These are phyloP conservation scores for Anoncus sp. DNA, from an alignment of 2,888 invertebrate species.

Conservation along the genomic window DNA sequence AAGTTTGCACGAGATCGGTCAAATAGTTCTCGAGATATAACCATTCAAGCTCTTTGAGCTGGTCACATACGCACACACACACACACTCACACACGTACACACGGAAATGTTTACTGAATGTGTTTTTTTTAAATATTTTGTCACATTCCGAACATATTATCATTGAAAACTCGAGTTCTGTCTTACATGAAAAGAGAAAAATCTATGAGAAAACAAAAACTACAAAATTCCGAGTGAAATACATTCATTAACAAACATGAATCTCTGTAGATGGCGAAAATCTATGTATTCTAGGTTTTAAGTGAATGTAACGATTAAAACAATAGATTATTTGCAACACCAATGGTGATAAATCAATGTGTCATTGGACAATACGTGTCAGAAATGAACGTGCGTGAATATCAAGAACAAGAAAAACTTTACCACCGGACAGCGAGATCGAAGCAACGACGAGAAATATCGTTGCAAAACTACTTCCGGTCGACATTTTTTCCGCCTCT, in stretches of 20 bases:
- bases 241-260: constrained; percentile 16
- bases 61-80: too few relatives aligned
- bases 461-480: constrained; percentile 44
- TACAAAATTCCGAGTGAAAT: background rate
- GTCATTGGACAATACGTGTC: constrained; percentile 3
- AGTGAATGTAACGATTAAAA: background rate
- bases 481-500: constrained; percentile 43
- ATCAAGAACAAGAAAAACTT: constrained; percentile 14
- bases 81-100: too few relatives aligned
- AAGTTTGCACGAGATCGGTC: too few relatives aligned
- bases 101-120: too few relatives aligned
- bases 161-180: too few relatives aligned
- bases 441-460: constrained; percentile 51
- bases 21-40: too few relatives aligned
- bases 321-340: background rate
- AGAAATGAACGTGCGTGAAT: constrained; percentile 12
- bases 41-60: too few relatives aligned
- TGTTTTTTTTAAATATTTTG: too few relatives aligned
- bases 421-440: constrained; percentile 61
- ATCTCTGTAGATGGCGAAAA: background rate
- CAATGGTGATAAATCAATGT: background rate
- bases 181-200: too few relatives aligned
- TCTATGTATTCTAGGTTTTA: background rate
- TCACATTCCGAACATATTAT: too few relatives aligned
- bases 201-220: constrained; percentile 22